These are phyloP conservation scores for Grammomys dolichurus DNA, from an alignment of 2,113 vertebrate genomes.

Conservation along the genomic window DNA sequence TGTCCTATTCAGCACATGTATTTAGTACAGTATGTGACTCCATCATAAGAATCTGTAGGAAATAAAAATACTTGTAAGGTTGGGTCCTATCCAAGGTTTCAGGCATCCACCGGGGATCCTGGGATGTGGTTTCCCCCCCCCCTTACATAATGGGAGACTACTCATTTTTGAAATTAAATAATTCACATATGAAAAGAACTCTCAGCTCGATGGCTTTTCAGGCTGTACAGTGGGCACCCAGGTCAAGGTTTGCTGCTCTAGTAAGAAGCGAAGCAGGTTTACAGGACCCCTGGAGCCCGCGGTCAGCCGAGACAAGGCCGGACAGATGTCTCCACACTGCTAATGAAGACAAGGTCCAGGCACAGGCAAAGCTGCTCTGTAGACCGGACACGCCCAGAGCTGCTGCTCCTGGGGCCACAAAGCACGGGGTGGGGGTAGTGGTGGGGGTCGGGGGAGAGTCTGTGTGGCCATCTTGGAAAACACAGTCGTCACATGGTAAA, in stretches of 20 bases:
- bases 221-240: not conserved
- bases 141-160: not conserved
- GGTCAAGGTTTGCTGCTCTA: rapidly evolving
- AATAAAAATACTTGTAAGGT: not conserved
- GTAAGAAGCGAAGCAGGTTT: not conserved
- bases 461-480: not conserved
- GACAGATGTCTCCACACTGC: rapidly evolving
- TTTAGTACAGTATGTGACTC: not conserved
- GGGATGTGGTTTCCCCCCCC: not conserved
- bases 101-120: not conserved
- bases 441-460: not conserved
- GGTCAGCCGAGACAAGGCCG: not conserved
- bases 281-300: not conserved
- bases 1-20: not conserved
- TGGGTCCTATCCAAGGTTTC: not conserved
- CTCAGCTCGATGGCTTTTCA: not conserved
- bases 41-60: not conserved
- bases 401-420: not conserved
- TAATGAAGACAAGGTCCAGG: not conserved
- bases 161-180: not conserved
- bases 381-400: rapidly evolving
- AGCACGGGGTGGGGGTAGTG: no score
- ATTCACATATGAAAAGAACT: not conserved
- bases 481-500: not conserved
- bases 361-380: rapidly evolving